Base-by-base conservation (phyloP, 2,888 invertebrate genomes). In the Caenorhabditis macrosperma region DNA sequence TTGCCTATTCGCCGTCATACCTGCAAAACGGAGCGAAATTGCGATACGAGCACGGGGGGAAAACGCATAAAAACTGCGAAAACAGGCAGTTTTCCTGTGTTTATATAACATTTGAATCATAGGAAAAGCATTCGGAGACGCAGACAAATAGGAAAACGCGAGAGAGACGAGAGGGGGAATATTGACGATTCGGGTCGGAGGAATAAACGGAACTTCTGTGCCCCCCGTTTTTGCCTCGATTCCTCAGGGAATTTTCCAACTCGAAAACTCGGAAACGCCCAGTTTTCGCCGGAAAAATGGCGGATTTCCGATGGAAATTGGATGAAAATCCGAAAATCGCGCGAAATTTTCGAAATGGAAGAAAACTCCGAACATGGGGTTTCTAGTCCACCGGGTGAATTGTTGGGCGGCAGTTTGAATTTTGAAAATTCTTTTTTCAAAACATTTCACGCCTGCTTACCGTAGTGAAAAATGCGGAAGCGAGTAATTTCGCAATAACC, bases 1-100 rank as follows among this genome's bases (percentile, higher is more conserved):
- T 76, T 76, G 67, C 68, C 63, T 76, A 67, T 33, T 48, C 54
- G 60, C 26, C 55, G 60, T 54, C 67, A 75, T 63, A 55, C 33
- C 68, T 72, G 72, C 15, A 72, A 72, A 61, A 55, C 24, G 38
- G 12, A 1, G 12, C 30, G 15, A 66, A 54, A 60, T 61, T 48
- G 22, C 6, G 10, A n/a, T n/a, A n/a, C n/a, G n/a, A n/a, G n/a
- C n/a, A n/a, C n/a, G n/a, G n/a, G n/a, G n/a, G n/a, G 10, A 20
- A 46, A 46, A 46, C 20, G 9, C 12, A 9, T 6, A 50, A 26
- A 50, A 50, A 26, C 1, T 22, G 17, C 17, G 57, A 38, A 28
- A 69, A 60, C 26, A 6, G 50, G 10, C 7, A 24, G 28, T 66
- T 41, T 44, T 44, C 20, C 10, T 48, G 26, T 46, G 38, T 64